Evolutionary conservation across 2,888 invertebrate species (phyloP), one percentile per base, ranked within the genome.

Genomic region (Rhamphomyia laevipes): DNA sequence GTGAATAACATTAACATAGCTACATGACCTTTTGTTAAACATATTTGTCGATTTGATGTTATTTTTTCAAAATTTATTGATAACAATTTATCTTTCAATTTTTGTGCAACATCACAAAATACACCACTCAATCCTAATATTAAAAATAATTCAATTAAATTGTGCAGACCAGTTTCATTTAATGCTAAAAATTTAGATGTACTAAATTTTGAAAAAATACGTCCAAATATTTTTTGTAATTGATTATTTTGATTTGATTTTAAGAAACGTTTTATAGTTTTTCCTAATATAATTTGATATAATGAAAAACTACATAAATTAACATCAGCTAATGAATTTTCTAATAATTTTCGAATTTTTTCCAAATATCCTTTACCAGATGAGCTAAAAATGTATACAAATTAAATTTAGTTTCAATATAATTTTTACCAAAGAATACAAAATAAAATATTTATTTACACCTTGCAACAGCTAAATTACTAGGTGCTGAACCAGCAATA

Each of bases 141-240:
- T 1, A 71, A 55, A 50, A 71, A 67, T 16, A 71, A 56, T 52
- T 69, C 68, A 13, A 75, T 66, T 41, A 78, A 72, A 64, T 79
- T 75, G 56, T 75, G 75, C 31, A 78, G 66, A 2, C 78, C 78
- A 23, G 66, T 67, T 57, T 77, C 76, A 21, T 73, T 73, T 12
- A 78, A 67, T 9, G 74, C 71, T 48, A 71, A 59, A 46, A 79
- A 66, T 63, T 78, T 79, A 45, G 71, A 70, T n/a, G 71, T 63
- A 13, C 76, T 74, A 51, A 79, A 77, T 60, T 78, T 79, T 1
- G 77, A 74, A 53, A 74, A 77, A 51, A 80, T 73, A 47, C 79
- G 69, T 1, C 79, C 77, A 54, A 76, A 66, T 12, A 78, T 65
- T 58, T 77, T 71, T 44, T 67, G 65, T 0, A 60, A 61, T 54